phyloP scores from a whole-genome alignment of 2,113 vertebrate species.

The Labrus mixtus region DNA sequence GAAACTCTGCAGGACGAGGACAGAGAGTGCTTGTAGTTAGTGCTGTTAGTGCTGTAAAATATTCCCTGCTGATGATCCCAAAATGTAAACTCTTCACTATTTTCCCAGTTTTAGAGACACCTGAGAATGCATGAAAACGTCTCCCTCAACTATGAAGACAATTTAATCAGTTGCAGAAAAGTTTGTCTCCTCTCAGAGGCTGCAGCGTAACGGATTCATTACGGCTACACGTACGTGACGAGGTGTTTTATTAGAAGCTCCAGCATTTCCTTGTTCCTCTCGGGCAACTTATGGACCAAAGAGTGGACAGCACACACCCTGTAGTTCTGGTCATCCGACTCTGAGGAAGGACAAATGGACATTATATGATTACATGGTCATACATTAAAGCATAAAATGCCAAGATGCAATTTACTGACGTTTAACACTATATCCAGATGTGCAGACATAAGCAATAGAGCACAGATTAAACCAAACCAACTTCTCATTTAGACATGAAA shows the following conservation, averaged over 20 bases:
- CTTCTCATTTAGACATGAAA: neutral
- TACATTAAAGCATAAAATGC: neutral
- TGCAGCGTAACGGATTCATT: slow-evolving; percentile 35
- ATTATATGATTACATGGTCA: neutral
- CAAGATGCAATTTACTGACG: neutral
- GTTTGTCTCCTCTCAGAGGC: slow-evolving; percentile 29
- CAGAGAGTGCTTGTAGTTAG: too few species aligned
- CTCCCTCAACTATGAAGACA: slow-evolving; percentile 14
- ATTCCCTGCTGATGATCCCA: neutral
- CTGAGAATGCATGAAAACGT: neutral
- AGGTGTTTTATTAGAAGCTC: slow-evolving; percentile 95
- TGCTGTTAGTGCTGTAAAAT: neutral
- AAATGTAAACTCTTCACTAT: neutral
- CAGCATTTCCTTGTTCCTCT: slow-evolving; percentile 96
- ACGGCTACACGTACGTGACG: slow-evolving; percentile 86
- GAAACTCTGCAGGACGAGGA: slow-evolving; percentile 86
- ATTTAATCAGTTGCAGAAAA: slow-evolving; percentile 30
- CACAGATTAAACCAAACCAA: slow-evolving; percentile 20
- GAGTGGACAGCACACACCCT: slow-evolving; percentile 94
- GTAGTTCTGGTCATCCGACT: slow-evolving; percentile 97
- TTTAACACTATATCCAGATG: neutral
- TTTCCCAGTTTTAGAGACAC: slow-evolving; percentile 7
- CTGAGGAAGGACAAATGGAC: slow-evolving; percentile 72
- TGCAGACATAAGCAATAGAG: neutral
- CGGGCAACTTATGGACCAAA: slow-evolving; percentile 92